Evolutionary conservation across 2,888 invertebrate genomes (phyloP).

Genomic region (Sipha maydis): DNA sequence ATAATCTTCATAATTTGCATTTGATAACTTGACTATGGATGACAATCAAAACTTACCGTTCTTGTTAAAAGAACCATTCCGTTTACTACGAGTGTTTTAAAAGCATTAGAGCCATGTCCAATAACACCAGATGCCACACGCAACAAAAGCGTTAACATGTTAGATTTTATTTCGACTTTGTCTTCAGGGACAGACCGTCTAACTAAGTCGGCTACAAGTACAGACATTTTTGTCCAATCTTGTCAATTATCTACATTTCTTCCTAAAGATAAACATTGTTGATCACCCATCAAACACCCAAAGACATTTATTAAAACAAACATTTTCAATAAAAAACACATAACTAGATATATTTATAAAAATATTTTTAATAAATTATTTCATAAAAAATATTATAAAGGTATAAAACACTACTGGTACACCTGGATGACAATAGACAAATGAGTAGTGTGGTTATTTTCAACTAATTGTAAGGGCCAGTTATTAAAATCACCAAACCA

Average conservation of each 20-base stretch:
- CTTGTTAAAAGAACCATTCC: conserved; percentile 39
- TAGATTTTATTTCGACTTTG: conserved; percentile 31
- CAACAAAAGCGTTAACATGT: conserved; percentile 24
- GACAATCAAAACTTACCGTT: conserved; percentile 15
- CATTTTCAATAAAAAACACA: conserved; percentile 40
- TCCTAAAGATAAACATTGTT: conserved; percentile 19
- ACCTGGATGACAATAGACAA: neutral
- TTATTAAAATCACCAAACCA: conserved; percentile 50
- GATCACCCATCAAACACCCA: neutral
- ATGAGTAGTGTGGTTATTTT: neutral
- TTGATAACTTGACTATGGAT: neutral
- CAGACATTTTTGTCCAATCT: conserved; percentile 51
- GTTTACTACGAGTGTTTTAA: conserved; percentile 33
- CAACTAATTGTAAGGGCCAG: conserved; percentile 15
- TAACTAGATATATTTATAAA: neutral
- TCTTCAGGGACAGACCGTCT: neutral
- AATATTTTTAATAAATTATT: neutral
- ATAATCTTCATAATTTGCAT: neutral
- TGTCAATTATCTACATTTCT: neutral
- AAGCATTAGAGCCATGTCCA: conserved; percentile 8
- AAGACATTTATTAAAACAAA: neutral
- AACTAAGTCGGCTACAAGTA: conserved; percentile 37
- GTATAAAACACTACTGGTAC: conserved; percentile 21
- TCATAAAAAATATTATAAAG: neutral
- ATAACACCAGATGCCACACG: conserved; percentile 37